Conservation (phyloP, 1,140 invertebrate genomes). For the Orussus abietinus region DNA sequence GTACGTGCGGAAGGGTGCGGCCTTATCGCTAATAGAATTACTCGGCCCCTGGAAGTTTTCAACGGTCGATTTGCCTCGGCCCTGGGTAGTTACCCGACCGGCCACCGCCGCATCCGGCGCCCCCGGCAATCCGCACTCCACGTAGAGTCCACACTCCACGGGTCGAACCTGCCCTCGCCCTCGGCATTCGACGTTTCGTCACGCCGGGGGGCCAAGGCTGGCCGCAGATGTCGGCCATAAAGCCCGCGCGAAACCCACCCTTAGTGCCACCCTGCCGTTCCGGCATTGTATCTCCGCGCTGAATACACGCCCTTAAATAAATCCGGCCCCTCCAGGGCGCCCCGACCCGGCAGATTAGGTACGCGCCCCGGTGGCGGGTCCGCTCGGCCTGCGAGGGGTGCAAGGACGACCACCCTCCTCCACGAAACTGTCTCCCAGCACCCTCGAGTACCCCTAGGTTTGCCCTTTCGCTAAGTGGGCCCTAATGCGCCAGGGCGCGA, state of each 20-base stretch:
- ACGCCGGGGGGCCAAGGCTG: constrained; percentile 48
- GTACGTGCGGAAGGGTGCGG: too few species aligned
- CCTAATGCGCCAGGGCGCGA: too few species aligned
- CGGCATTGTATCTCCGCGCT: constrained; percentile 38
- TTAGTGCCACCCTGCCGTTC: constrained; percentile 19
- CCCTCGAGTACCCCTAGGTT: too few species aligned
- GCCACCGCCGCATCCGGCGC: too few species aligned
- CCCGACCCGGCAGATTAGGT: constrained; percentile 33
- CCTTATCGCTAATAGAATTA: constrained; percentile 45
- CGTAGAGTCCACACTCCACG: too few species aligned
- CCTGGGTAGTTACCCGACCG: too few species aligned
- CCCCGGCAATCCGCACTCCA: too few species aligned
- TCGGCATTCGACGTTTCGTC: constrained; percentile 41
- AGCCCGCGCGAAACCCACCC: constrained; percentile 16
- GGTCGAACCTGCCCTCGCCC: constrained; percentile 13
- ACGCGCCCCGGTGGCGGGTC: too few species aligned
- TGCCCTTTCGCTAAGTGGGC: too few species aligned
- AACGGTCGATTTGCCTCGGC: constrained; percentile 49
- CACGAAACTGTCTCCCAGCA: too few species aligned
- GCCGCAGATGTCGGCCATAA: constrained; percentile 51
- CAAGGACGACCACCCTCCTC: too few species aligned
- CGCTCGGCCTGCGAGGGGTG: too few species aligned
- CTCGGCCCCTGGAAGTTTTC: constrained; percentile 44
- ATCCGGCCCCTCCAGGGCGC: constrained; percentile 36
- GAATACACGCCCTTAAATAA: constrained; percentile 52